Percentiles rank a stretch among this genome's conserved stretches.
phyloP scores from a whole-genome alignment of 2,797 vertebrate genomes.

The Poeciliopsis turneri region DNA sequence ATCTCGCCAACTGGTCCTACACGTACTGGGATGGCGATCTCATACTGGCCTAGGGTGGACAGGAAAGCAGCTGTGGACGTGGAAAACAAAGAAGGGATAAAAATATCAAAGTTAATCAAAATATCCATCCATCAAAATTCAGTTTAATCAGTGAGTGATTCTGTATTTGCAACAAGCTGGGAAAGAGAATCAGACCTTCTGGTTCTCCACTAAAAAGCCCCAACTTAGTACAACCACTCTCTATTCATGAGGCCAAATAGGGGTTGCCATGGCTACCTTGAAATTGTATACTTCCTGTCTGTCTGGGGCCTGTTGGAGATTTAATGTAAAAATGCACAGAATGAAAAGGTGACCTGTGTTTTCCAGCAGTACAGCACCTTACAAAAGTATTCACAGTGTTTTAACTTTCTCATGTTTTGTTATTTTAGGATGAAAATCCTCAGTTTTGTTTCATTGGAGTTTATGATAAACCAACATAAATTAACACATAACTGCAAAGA shows the following conservation, averaged over 20 bases:
- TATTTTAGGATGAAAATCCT: not conserved
- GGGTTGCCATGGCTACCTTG: constrained; percentile 75
- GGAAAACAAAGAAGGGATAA: constrained; percentile 23
- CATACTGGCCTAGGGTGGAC: constrained; percentile 93
- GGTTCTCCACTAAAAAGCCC: constrained; percentile 35
- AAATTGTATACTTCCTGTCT: constrained; percentile 83
- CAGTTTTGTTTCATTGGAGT: not conserved
- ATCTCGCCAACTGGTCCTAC: constrained; percentile 89
- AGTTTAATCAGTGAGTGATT: constrained; percentile 26
- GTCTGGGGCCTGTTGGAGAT: constrained; percentile 64
- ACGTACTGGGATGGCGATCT: constrained; percentile 92
- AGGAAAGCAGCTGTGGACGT: constrained; percentile 88
- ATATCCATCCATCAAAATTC: constrained; percentile 23
- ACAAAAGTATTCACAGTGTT: not conserved
- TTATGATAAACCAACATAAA: not conserved
- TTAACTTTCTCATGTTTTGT: not conserved
- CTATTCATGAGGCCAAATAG: constrained; percentile 60
- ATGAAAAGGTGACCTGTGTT: not conserved
- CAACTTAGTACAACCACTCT: constrained; percentile 33
- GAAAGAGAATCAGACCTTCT: constrained; percentile 49
- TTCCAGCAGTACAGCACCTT: not conserved
- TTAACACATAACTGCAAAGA: not conserved
- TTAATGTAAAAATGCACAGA: constrained; percentile 74
- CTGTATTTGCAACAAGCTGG: constrained; percentile 14
- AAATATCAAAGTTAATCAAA: constrained; percentile 13